Evolutionary conservation across 1,140 invertebrate species (phyloP), one percentile per base, ranked within the genome.

Genomic region (Drosophila punjabiensis): DNA sequence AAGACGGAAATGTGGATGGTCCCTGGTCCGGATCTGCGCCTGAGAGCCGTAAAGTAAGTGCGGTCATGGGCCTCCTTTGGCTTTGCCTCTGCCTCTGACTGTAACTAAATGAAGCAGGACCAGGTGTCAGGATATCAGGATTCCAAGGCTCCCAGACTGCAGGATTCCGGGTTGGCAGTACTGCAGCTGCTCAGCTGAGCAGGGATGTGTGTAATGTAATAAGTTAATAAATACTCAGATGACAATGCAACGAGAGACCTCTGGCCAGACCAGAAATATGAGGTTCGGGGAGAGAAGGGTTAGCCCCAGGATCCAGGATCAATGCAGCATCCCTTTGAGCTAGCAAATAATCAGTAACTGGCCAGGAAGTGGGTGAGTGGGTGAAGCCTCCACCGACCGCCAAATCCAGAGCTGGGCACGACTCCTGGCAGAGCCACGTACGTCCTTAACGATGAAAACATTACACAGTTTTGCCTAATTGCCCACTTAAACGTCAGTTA

Each of bases 391-490:
- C 39, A 7, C 24, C 24, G 24, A 24, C 16, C 41, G 41, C 11
- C 18, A 47, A 41, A 55, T 20, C 8, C 33, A 2, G n/a, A 39
- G 20, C 50, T 39, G 47, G 32, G 5, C 18, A 20, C 5, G 14
- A 8, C 4, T 14, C 18, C 32, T n/a, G 37, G 10, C 58, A 24
- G 18, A 37, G 39, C 28, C 55, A 39, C 50, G 50, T 74, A 53
- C 62, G 39, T 35, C 53, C 62, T 64, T 76, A 68, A 79, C 50
- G 60, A 66, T 82, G 70, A 76, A 75, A 87, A 69, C 83, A 82
- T 86, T 79, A 79, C 88, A 82, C 69, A 68, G 68, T 77, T 88
- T 82, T 77, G 63, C 80, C 56, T 91, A 91, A 90, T 90, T 87
- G 82, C 87, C 79, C 73, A 78, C 69, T 81, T 76, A 90, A 90